Evolutionary conservation across 64 coral and sea anemone genomes (phyloP), one percentile per base, ranked within the genome.

Genomic region (Porites australiensis): DNA sequence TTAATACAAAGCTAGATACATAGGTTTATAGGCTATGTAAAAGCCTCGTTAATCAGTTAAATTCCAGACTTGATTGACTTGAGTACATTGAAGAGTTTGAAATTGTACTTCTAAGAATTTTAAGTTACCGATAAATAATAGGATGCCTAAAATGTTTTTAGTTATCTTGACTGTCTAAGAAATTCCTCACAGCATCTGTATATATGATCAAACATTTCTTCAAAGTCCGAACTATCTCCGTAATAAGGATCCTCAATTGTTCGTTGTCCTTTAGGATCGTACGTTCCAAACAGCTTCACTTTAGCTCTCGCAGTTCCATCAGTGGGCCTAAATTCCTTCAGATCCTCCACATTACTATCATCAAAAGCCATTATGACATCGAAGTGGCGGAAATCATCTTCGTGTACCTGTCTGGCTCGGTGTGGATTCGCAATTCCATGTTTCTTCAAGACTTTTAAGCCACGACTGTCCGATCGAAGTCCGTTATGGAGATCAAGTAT

Each of bases 361-460:
- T 98, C 96, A 65, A 98, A 89, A n/a, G 96, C 90, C 79, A 98
- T 47, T 51, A 98, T 98, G 12, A 95, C 75, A 59, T 93, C 90
- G 70, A 95, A 98, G 65, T 93, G 65, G 10, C 72, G 70, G 75
- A 98, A 98, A 90, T 98, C 96, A n/a, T 89, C 90, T 14, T 77
- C 44, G 5, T 67, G 58, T 2, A 95, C 93, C 67, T 93, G 79
- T 58, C 96, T 82, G 0, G 96, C 96, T 19, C 93, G 70, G 44
- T 98, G 96, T 1, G 60, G 70, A 50, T 93, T 97, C 47, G 81
- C 64, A 3, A 98, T 95, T 49, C 89, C 89, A 55, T 95, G 72
- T 57, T 88, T 79, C 23, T 72, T 74, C 75, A 95, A 63, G 9
- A 95, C 91, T 44, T 88, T 27, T 53, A 95, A 69, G 16, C 87